These are phyloP conservation scores for Esox lucius DNA, from an alignment of 2,797 vertebrate species.

Conservation along the genomic window DNA sequence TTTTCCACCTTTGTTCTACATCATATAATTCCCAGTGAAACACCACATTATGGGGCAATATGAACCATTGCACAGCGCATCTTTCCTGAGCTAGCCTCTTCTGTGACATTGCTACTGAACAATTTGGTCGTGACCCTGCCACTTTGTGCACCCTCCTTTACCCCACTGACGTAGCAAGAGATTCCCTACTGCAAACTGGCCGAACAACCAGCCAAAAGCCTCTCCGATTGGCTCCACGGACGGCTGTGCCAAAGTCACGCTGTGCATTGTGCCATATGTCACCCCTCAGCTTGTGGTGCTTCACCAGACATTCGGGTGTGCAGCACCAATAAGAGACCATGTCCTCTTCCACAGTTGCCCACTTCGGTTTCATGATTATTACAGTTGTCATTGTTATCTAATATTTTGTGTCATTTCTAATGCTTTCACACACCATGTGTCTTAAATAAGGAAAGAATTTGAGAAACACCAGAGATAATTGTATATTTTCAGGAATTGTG, in stretches of 20 bases:
- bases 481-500: constrained; percentile 38
- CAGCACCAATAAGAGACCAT: constrained; percentile 57
- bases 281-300: constrained; percentile 66
- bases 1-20: constrained; percentile 39
- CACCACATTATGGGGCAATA: constrained; percentile 52
- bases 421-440: constrained; percentile 67
- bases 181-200: constrained; percentile 72
- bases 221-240: constrained; percentile 65
- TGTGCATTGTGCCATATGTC: constrained; percentile 68
- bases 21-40: constrained; percentile 45
- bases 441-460: constrained; percentile 60
- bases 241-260: constrained; percentile 69
- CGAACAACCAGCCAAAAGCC: constrained; percentile 68
- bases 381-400: constrained; percentile 62
- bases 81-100: constrained; percentile 55
- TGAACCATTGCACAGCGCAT: constrained; percentile 54
- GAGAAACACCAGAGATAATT: constrained; percentile 48
- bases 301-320: constrained; percentile 58
- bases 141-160: constrained; percentile 50
- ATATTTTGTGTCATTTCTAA: constrained; percentile 22
- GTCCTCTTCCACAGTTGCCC: constrained; percentile 42
- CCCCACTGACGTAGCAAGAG: constrained; percentile 53
- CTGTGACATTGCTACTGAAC: constrained; percentile 60
- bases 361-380: constrained; percentile 60
- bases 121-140: constrained; percentile 37